Evolutionary conservation across 2,888 invertebrate species (phyloP), one percentile per base, ranked within the genome.

Genomic region (Pyralis farinalis): DNA sequence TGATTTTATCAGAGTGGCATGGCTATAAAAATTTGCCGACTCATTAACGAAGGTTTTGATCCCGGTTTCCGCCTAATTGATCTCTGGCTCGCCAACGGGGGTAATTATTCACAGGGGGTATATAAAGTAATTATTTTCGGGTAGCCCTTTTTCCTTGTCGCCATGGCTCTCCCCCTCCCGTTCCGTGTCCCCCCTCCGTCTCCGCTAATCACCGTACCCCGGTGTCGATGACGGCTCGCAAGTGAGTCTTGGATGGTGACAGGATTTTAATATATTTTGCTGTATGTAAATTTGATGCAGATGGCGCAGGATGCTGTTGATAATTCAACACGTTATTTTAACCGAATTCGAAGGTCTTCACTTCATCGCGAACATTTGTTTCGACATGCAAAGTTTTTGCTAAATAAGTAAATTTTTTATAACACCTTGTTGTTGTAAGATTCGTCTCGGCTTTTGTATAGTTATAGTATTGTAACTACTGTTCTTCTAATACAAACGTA

Each of bases 51-150:
- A 64, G 66, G 68, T 68, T 75, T 76, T 75, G 75, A 82, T 78
- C 73, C 71, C 73, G 71, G 79, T 79, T 76, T 76, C 73, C 74
- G 68, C 71, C 73, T 83, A 85, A 87, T 85, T 84, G 85, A 85
- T 78, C 76, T 81, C 75, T 71, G 76, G 71, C 73, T 65, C 69
- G 76, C 74, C 70, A 73, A 71, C 72, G 63, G 55, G 71, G 78
- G 83, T 86, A 87, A 87, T 86, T 87, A 86, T 87, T 86, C 86
- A 85, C 84, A 80, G 80, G 79, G 80, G 83, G 79, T 81, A 81
- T 76, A 82, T 82, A 82, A 82, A 81, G 83, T 85, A 85, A 86
- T 86, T 87, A 86, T 86, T 82, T 66, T 74, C 55, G 78, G 79
- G 81, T 76, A 85, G 82, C 85, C 85, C 86, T 85, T 86, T 86